Evolutionary conservation across 2,888 invertebrate species (phyloP).

Genomic region (Caenorhabditis sp.): DNA sequence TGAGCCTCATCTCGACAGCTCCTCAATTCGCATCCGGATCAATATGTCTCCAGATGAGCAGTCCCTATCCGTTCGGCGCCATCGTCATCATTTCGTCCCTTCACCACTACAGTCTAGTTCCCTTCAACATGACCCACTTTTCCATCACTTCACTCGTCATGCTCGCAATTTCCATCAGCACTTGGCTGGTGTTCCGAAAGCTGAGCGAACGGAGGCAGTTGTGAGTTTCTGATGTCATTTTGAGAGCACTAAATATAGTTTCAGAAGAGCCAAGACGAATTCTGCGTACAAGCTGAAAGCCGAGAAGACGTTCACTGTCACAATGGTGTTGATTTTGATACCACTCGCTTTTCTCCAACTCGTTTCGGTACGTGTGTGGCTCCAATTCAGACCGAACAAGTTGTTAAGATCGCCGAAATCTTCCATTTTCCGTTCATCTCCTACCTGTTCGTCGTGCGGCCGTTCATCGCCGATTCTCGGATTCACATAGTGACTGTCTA

Average conservation of each 20-base stretch:
- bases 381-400: neutral
- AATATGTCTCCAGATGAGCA: neutral
- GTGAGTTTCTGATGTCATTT: neutral
- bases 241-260: neutral
- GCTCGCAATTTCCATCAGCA: neutral
- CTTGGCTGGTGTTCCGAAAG: neutral
- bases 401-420: neutral
- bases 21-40: neutral
- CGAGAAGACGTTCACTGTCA: neutral
- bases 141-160: neutral
- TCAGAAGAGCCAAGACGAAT: neutral
- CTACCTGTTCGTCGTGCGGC: constrained; percentile 3
- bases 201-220: neutral
- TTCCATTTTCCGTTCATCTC: neutral
- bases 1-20: neutral
- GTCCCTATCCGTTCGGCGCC: constrained; percentile 6
- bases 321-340: neutral
- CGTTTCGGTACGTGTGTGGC: neutral
- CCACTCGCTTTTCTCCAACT: neutral
- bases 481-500: neutral
- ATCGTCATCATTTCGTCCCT: neutral
- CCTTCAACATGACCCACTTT: neutral
- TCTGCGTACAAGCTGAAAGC: neutral
- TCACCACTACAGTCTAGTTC: neutral
- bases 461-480: constrained; percentile 1